phyloP scores from a whole-genome alignment of 1,140 invertebrate species.

The Apis mellifera region DNA sequence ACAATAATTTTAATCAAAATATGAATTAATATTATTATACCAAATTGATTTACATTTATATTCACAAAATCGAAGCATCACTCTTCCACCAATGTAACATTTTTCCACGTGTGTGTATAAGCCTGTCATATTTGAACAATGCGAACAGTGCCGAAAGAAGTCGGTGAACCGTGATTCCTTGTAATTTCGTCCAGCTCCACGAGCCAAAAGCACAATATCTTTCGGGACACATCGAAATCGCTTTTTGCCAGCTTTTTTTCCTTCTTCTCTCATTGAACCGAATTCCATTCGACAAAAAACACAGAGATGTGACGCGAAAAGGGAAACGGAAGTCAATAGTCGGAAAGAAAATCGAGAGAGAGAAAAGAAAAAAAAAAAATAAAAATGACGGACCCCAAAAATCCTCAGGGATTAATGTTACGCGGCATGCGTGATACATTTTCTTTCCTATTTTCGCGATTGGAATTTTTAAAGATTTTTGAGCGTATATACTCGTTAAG shows the following conservation, averaged over 20 bases:
- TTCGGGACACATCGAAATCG: constrained; percentile 39
- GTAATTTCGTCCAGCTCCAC: constrained; percentile 66
- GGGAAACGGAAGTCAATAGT: neutral
- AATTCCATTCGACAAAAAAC: neutral
- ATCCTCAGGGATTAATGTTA: neutral
- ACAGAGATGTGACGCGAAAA: neutral
- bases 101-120: too few relatives aligned
- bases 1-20: too few relatives aligned
- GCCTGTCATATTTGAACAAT: too few relatives aligned
- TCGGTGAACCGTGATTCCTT: constrained; percentile 61
- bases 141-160: constrained; percentile 21
- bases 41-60: too few relatives aligned
- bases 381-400: neutral
- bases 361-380: too few relatives aligned
- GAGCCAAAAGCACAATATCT: constrained; percentile 61
- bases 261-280: neutral
- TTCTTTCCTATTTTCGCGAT: constrained; percentile 29
- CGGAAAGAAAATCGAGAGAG: neutral
- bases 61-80: too few relatives aligned
- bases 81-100: too few relatives aligned
- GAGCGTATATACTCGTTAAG: constrained; percentile 33
- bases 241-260: constrained; percentile 35
- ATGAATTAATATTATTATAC: too few relatives aligned
- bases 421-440: neutral
- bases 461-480: constrained; percentile 67